Evolutionary conservation across 1,140 invertebrate species (phyloP).

Genomic region (Conus betulinus): DNA sequence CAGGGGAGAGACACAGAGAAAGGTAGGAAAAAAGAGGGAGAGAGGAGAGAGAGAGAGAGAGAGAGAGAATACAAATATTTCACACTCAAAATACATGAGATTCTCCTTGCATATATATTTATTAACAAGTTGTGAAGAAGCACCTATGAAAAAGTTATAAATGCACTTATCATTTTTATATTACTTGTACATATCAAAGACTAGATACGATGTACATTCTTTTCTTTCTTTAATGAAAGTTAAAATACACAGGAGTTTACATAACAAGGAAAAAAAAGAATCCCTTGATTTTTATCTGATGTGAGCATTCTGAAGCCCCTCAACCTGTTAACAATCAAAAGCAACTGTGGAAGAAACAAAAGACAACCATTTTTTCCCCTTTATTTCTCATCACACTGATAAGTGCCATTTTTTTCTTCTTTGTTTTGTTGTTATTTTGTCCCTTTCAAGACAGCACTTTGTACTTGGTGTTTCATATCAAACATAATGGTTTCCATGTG

Average conservation of each 20-base stretch:
- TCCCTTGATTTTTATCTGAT: not conserved
- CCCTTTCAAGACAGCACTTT: no score
- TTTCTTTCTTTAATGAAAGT: slow-evolving; percentile 2
- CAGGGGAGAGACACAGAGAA: no score
- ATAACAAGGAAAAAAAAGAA: not conserved
- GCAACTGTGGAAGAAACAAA: not conserved
- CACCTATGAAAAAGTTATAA: slow-evolving; percentile 54
- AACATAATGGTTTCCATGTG: not conserved
- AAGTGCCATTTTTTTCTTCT: not conserved
- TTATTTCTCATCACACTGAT: no score
- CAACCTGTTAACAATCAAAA: not conserved
- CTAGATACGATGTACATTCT: slow-evolving; percentile 38
- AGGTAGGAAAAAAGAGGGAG: not conserved
- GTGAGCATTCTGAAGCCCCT: not conserved
- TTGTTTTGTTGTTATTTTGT: no score
- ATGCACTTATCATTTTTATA: slow-evolving; percentile 44
- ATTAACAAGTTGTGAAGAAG: slow-evolving; percentile 54
- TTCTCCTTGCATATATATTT: slow-evolving; percentile 55
- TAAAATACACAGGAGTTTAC: not conserved
- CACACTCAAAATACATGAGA: not conserved
- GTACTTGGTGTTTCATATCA: not conserved
- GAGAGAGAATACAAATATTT: not conserved
- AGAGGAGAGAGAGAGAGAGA: not conserved
- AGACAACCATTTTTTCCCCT: not conserved
- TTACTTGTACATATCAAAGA: slow-evolving; percentile 42